Evolutionary conservation across 2,113 vertebrate genomes (phyloP), one percentile per base, ranked within the genome.

Genomic region (Platichthys flesus): DNA sequence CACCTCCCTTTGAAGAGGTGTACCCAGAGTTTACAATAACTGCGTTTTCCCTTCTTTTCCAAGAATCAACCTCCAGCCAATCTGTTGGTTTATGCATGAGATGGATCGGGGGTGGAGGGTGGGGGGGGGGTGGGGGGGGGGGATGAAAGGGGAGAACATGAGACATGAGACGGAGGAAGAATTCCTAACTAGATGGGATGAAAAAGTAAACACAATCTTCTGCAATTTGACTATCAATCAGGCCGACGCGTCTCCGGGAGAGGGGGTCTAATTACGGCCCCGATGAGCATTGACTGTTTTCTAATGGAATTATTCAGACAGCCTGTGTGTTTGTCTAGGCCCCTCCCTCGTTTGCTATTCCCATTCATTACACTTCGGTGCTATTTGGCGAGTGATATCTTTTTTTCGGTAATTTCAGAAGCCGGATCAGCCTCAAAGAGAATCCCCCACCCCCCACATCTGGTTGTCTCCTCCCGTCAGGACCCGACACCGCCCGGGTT

Each of bases 261-360:
- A 85, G 58, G 71, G 35, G 59, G 66, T 73, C 86, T 92, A 88
- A 93, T 93, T 92, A 90, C 58, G 67, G 81, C 78, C 75, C 81
- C 90, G 92, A 93, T 90, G 83, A 92, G 89, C 91, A 90, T 88
- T 78, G 91, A 91, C 90, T 90, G 80, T 90, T 88, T 91, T 92
- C 91, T 91, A 90, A 92, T 91, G 84, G 87, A 92, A 93, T 90
- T 86, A 92, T 91, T 92, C 80, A 91, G 83, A 86, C 83, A 79
- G 87, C 54, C 60, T 78, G 62, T 85, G 62, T 85, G 85, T 90
- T 91, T 85, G 81, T 79, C 82, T 90, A 74, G 73, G 82, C 68
- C 82, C 80, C 80, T 78, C 65, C 10, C 74, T 91, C 76, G 70
- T 89, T 84, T 84, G 67, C 75, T 78, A 87, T 90, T 90, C 87